Evolutionary conservation across 1,140 invertebrate species (phyloP).

Genomic region (Drosophila miranda): DNA sequence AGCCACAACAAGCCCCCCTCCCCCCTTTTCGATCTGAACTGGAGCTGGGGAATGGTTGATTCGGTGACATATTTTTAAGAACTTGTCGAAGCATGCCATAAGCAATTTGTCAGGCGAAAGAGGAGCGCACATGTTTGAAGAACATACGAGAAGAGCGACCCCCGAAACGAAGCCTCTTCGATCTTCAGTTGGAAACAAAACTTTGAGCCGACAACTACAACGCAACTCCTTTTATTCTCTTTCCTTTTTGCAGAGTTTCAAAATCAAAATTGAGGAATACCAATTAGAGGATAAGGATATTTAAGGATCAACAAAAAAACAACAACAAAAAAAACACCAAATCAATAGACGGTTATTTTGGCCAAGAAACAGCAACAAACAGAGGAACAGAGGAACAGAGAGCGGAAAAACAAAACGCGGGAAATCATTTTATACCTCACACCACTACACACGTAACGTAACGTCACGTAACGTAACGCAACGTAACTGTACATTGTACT

Average conservation of each 20-base stretch:
- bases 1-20: neutral
- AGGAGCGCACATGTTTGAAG: slow-evolving; percentile 29
- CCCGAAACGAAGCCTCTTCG: neutral
- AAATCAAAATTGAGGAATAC: slow-evolving; percentile 80
- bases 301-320: slow-evolving; percentile 58
- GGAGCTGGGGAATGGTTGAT: neutral
- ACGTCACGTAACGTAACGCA: too few species aligned
- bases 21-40: neutral
- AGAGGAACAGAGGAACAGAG: slow-evolving; percentile 55
- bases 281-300: slow-evolving; percentile 76
- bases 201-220: slow-evolving; percentile 24
- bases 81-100: slow-evolving; percentile 59
- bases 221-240: slow-evolving; percentile 10
- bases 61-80: slow-evolving; percentile 39
- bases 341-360: slow-evolving; percentile 39
- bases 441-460: slow-evolving; percentile 48
- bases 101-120: slow-evolving; percentile 52
- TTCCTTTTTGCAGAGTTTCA: slow-evolving; percentile 73
- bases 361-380: slow-evolving; percentile 49
- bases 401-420: slow-evolving; percentile 58
- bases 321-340: slow-evolving; percentile 57
- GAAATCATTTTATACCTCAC: slow-evolving; percentile 81
- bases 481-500: slow-evolving; percentile 77
- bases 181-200: slow-evolving; percentile 37
- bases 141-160: slow-evolving; percentile 22